Percentiles rank a stretch among this genome's conserved stretches.
Conservation (phyloP, 92 coral and sea anemone genomes). For the Parazoanthus darwini region DNA sequence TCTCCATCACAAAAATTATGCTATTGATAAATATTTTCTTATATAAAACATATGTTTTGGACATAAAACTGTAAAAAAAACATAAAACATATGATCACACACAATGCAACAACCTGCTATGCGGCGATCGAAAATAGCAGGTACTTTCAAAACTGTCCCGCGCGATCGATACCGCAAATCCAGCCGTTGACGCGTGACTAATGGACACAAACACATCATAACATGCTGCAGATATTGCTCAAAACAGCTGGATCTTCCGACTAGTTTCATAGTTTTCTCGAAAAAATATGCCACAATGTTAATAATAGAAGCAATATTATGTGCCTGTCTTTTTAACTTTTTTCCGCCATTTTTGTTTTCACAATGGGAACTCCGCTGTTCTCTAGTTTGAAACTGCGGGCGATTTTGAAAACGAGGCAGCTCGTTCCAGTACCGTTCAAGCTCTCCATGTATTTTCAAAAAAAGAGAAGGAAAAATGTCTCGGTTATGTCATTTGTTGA, state of each 20-base stretch:
- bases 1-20: neutral
- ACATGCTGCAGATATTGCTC: neutral
- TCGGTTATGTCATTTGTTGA: neutral
- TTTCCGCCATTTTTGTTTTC: conserved; percentile 20
- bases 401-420: conserved; percentile 26
- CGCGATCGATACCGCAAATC: no score
- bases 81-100: neutral
- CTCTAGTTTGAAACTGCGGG: conserved; percentile 5
- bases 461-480: neutral
- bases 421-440: neutral
- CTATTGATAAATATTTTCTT: neutral
- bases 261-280: neutral
- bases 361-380: neutral
- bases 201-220: neutral
- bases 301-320: no score
- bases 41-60: neutral
- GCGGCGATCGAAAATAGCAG: neutral
- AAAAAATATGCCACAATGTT: neutral
- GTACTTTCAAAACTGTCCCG: neutral
- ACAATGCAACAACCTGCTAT: neutral
- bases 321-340: neutral
- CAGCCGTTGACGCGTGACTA: neutral
- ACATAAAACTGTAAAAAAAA: neutral
- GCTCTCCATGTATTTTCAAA: no score
- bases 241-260: neutral